Conservation (phyloP, 1,140 invertebrate species). For the Dermatophagoides farinae region DNA sequence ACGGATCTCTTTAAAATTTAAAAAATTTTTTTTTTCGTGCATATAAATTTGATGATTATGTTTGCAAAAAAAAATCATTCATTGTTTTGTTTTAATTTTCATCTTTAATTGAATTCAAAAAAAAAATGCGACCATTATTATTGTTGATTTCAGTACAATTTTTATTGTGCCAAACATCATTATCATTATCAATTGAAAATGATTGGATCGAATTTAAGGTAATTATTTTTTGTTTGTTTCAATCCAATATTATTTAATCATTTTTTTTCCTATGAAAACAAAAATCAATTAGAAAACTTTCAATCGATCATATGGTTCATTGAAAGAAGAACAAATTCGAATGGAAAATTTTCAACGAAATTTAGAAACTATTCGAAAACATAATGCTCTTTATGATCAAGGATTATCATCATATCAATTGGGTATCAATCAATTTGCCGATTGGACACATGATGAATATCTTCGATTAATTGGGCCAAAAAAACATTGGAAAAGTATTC, state of each 20-base stretch:
- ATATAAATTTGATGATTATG: too few relatives aligned
- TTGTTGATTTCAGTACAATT: too few relatives aligned
- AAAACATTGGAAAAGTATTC: background rate
- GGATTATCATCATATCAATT: background rate
- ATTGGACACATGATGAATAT: constrained; percentile 36
- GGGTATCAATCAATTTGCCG: constrained; percentile 9
- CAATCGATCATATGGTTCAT: background rate
- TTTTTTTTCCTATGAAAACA: background rate
- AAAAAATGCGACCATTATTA: too few relatives aligned
- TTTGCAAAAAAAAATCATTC: too few relatives aligned
- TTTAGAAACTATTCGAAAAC: background rate
- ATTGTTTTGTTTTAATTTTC: too few relatives aligned
- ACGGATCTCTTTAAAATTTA: background rate
- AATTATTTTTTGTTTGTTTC: background rate
- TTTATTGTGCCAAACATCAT: too few relatives aligned
- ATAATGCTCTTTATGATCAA: background rate
- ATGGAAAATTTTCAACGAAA: background rate
- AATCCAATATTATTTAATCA: background rate
- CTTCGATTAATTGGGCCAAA: background rate
- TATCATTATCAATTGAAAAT: background rate
- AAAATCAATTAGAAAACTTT: background rate
- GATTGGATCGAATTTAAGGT: background rate
- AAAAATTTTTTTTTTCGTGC: background rate
- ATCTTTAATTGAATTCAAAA: too few relatives aligned
- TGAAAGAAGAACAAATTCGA: background rate